A percentile compares a stretch with the other conserved stretches of the same genome.
phyloP scores from a whole-genome alignment of 1,140 invertebrate species.

The Armadillidium nasatum region DNA sequence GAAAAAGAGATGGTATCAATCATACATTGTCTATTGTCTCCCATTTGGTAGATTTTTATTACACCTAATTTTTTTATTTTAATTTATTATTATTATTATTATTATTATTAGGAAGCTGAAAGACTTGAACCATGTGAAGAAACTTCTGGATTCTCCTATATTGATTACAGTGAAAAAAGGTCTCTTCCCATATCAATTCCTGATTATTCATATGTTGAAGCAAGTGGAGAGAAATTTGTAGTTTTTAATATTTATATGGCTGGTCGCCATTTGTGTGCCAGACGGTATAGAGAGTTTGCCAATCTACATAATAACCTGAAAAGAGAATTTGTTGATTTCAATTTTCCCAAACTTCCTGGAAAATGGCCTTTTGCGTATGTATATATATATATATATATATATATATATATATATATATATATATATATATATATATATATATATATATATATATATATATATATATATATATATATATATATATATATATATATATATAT shows the following conservation, averaged over 20 bases:
- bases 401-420: too few species aligned
- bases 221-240: constrained; percentile 82
- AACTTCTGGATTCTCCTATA: constrained; percentile 77
- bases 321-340: constrained; percentile 94
- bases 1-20: too few species aligned
- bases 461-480: too few species aligned
- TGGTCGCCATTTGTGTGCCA: constrained; percentile 70
- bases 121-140: constrained; percentile 82
- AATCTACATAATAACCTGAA: constrained; percentile 83
- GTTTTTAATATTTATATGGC: constrained; percentile 99
- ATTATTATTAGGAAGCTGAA: constrained; percentile 66
- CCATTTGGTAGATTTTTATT: too few species aligned
- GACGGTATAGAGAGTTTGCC: constrained; percentile 83
- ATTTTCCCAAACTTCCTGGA: constrained; percentile 94
- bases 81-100: constrained; percentile 16
- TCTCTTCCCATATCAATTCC: constrained; percentile 97
- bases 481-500: too few species aligned
- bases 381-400: too few species aligned
- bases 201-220: constrained; percentile 75
- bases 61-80: too few species aligned
- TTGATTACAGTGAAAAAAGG: constrained; percentile 96
- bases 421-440: too few species aligned
- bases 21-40: too few species aligned
- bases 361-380: constrained; percentile 89
- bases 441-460: too few species aligned